Conservation (phyloP, 2,797 vertebrate genomes). For the Glossophaga mutica region DNA sequence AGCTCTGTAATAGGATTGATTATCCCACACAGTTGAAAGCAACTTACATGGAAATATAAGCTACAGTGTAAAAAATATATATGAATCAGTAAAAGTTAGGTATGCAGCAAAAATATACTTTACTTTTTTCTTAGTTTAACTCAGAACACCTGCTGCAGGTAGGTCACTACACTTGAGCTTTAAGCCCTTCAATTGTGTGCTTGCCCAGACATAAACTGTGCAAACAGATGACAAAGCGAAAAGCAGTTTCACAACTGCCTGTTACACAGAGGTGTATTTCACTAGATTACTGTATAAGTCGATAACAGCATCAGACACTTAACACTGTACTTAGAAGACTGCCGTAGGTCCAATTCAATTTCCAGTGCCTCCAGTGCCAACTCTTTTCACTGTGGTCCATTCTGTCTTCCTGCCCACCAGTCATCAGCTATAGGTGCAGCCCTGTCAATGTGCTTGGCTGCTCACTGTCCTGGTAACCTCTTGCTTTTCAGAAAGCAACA, state of each 20-base stretch:
- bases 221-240: slow-evolving; percentile 64
- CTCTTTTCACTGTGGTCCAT: background rate
- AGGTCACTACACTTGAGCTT: slow-evolving; percentile 27
- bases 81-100: background rate
- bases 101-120: background rate
- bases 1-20: background rate
- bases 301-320: slow-evolving; percentile 11
- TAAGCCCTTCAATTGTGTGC: slow-evolving; percentile 12
- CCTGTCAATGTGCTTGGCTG: slow-evolving; percentile 28
- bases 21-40: background rate
- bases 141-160: slow-evolving; percentile 15
- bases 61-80: background rate
- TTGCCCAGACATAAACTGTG: slow-evolving; percentile 56
- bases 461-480: slow-evolving; percentile 68
- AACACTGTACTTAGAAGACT: background rate
- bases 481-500: slow-evolving; percentile 60
- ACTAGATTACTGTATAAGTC: slow-evolving; percentile 22
- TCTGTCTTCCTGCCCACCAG: slow-evolving; percentile 47
- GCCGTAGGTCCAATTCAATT: slow-evolving; percentile 26
- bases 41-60: slow-evolving; percentile 48
- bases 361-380: background rate
- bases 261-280: slow-evolving; percentile 26
- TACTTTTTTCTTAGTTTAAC: slow-evolving; percentile 34
- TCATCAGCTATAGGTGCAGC: slow-evolving; percentile 66
- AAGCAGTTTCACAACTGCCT: slow-evolving; percentile 62